Base-by-base conservation (phyloP, 2,888 invertebrate species). In the Monochamus alternatus region DNA sequence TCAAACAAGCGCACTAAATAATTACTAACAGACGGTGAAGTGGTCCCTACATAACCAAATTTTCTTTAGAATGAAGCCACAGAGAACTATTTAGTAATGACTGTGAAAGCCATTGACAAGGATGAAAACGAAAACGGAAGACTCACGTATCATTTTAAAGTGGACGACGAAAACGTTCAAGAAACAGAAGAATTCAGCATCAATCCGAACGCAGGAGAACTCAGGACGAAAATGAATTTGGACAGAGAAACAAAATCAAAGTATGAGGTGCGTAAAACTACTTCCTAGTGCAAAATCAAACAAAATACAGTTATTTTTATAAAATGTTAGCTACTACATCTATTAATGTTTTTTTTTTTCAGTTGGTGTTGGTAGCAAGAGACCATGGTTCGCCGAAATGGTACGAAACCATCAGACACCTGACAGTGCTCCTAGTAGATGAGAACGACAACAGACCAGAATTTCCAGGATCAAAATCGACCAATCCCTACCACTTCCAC, bases 91-190 rank as follows among this genome's bases (percentile, higher is more conserved):
- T 89, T 96, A 3, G 93, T 97, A 77, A 93, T 96, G 86, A 95
- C 94, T 1, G 94, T 97, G 0, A 93, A 94, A 85, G 97, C 97
- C 0, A 91, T 91, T 0, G 97, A 97, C 86, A 92, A 93, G 80
- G 97, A 97, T 86, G 90, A 92, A 0, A 96, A 96, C 1, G 94
- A 95, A 80, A 97, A 96, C 87, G 97, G 97, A 0, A 91, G 93
- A 70, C 91, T 97, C 0, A 94, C 95, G 1, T 98, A 97, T 89
- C 95, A 94, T 87, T 90, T 96, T 76, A 95, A 95, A 89, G 93
- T 95, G 58, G 92, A 93, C 80, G 86, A 81, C 1, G 81, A 84
- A 65, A 94, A 95, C 83, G 92, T 94, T 0, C 94, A 94, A 78
- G 94, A 95, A 87, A 97, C 97, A 0, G 91, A 92, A 9, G 95